A percentile compares a stretch with the other conserved stretches of the same genome.
Conservation (phyloP, 37 sponge, comb jelly and placozoan genomes). For the Chondrilla cf. caribensis region DNA sequence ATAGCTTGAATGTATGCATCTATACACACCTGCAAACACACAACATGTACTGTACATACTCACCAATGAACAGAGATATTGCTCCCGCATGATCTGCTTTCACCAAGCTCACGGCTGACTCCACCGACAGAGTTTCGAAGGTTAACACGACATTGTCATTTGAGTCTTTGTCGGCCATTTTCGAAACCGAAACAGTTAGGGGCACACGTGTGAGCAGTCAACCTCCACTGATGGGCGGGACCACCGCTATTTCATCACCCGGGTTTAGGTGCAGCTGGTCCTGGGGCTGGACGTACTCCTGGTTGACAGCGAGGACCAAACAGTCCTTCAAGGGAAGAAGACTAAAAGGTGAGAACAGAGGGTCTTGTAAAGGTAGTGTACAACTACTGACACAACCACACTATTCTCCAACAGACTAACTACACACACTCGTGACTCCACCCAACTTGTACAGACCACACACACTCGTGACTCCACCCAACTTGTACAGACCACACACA, state of each 20-base stretch:
- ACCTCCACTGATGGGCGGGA: constrained; percentile 96
- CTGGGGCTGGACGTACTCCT: constrained; percentile 58
- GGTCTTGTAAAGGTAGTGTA: neutral
- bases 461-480: neutral
- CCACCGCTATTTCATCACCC: constrained; percentile 82
- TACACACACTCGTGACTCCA: too few relatives aligned
- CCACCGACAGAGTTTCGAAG: constrained; percentile 31
- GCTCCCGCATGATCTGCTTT: constrained; percentile 58
- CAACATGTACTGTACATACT: neutral
- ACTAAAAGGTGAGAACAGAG: constrained; percentile 10
- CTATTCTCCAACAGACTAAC: neutral
- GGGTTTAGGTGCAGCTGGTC: constrained; percentile 34
- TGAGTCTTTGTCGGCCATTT: neutral
- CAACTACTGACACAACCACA: neutral
- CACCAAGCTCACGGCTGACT: constrained; percentile 44
- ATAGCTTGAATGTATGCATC: too few relatives aligned
- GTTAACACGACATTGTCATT: constrained; percentile 41
- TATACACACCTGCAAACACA: too few relatives aligned
- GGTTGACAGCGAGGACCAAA: constrained; percentile 75
- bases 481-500: too few relatives aligned
- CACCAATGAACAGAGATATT: constrained; percentile 76
- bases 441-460: too few relatives aligned
- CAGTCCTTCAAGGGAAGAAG: constrained; percentile 34
- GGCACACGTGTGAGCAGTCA: constrained; percentile 24
- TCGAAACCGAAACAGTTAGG: neutral